phyloP scores from a whole-genome alignment of 2,113 vertebrate species.

The Strigops habroptila region DNA sequence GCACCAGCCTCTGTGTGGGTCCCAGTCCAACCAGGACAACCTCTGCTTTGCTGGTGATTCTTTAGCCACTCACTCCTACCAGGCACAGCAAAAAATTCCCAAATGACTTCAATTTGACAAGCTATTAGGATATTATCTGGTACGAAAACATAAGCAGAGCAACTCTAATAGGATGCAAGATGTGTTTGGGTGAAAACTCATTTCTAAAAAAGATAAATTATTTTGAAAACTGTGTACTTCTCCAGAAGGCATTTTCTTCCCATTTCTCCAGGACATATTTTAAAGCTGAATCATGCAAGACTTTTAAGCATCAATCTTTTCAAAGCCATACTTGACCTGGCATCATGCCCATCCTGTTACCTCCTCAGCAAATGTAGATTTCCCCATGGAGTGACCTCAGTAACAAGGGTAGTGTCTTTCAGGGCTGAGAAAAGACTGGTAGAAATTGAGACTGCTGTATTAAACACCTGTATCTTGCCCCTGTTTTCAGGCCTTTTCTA shows the following conservation, averaged over 20 bases:
- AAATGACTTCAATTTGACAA: background rate
- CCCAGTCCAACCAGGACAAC: background rate
- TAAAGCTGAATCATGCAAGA: background rate
- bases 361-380: background rate
- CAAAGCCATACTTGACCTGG: no score
- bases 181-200: background rate
- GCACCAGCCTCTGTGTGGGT: fast-evolving
- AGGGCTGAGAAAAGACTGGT: no score
- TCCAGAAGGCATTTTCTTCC: background rate
- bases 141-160: background rate
- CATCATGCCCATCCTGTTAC: fast-evolving
- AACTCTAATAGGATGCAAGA: background rate
- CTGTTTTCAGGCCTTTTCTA: background rate
- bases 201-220: background rate
- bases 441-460: fast-evolving
- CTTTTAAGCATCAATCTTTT: background rate
- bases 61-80: background rate
- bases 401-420: background rate
- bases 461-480: fast-evolving
- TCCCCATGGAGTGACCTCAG: background rate
- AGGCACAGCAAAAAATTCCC: background rate
- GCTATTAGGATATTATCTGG: fast-evolving
- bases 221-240: background rate
- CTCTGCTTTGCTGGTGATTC: background rate
- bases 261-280: background rate